Evolutionary conservation across 2,888 invertebrate species (phyloP).

Genomic region (Atethmia centrago): DNA sequence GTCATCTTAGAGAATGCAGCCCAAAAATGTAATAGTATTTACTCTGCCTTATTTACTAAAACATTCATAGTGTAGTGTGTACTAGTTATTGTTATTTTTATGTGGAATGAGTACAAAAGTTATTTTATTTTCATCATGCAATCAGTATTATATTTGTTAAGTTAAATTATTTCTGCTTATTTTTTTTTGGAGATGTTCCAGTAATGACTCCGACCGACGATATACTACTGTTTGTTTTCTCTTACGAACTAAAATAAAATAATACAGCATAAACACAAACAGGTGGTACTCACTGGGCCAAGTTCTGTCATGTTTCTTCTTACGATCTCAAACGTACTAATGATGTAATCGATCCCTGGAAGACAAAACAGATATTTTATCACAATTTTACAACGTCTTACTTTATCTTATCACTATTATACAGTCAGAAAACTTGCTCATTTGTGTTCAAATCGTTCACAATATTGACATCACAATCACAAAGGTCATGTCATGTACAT

Average conservation of each 20-base stretch:
- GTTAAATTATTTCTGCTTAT: background rate
- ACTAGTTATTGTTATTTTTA: background rate
- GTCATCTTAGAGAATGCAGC: background rate
- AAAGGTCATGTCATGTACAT: constrained; percentile 18
- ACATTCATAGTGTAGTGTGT: background rate
- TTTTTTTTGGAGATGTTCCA: too few species aligned
- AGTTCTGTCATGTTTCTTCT: constrained; percentile 66
- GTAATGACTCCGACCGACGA: too few species aligned
- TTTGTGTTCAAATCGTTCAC: background rate
- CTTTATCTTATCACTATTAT: constrained; percentile 41
- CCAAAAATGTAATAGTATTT: background rate
- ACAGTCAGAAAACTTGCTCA: background rate
- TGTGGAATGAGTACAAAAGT: background rate
- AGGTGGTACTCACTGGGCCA: constrained; percentile 70
- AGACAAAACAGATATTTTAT: constrained; percentile 21
- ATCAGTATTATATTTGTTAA: background rate
- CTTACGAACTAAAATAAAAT: background rate
- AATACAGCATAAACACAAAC: background rate
- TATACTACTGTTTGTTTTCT: background rate
- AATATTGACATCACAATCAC: constrained; percentile 3
- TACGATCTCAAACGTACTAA: constrained; percentile 3
- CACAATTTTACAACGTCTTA: background rate
- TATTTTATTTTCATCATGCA: background rate
- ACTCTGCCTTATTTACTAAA: background rate
- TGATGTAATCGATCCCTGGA: background rate